Percentiles rank a stretch among this genome's conserved stretches.
phyloP scores from a whole-genome alignment of 2,888 invertebrate genomes.

The Elgonia sp. region DNA sequence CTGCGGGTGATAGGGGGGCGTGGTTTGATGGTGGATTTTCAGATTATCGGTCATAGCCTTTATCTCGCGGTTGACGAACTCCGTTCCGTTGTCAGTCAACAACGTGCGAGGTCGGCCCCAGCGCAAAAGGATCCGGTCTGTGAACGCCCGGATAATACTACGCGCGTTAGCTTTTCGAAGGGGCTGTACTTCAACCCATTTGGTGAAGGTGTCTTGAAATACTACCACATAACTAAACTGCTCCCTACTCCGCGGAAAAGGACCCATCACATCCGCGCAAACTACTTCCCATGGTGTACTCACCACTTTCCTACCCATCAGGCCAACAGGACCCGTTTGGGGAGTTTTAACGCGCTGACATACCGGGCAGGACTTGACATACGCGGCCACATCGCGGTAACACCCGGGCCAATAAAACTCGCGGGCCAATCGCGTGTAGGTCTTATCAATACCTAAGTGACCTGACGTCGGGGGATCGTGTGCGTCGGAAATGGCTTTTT shows the following conservation, averaged over 20 bases:
- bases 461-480: slow-evolving; percentile 31
- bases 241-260: slow-evolving; percentile 15
- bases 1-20: slow-evolving; percentile 1
- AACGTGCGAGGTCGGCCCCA: background rate
- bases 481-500: background rate
- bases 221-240: slow-evolving; percentile 7
- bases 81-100: slow-evolving; percentile 14
- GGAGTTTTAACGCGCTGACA: slow-evolving; percentile 21
- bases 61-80: slow-evolving; percentile 5
- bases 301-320: background rate
- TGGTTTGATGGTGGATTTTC: background rate
- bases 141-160: background rate
- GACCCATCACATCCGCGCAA: slow-evolving; percentile 22
- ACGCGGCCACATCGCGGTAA: slow-evolving; percentile 36
- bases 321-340: background rate
- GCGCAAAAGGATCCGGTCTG: background rate
- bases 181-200: slow-evolving; percentile 20
- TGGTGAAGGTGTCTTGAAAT: slow-evolving; percentile 30
- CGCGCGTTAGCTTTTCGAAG: background rate
- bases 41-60: background rate
- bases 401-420: slow-evolving; percentile 38
- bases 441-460: slow-evolving; percentile 30
- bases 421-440: slow-evolving; percentile 27
- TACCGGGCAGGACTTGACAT: background rate
- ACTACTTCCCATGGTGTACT: background rate